phyloP scores from a whole-genome alignment of 2,113 vertebrate genomes.

The Camelus bactrianus region DNA sequence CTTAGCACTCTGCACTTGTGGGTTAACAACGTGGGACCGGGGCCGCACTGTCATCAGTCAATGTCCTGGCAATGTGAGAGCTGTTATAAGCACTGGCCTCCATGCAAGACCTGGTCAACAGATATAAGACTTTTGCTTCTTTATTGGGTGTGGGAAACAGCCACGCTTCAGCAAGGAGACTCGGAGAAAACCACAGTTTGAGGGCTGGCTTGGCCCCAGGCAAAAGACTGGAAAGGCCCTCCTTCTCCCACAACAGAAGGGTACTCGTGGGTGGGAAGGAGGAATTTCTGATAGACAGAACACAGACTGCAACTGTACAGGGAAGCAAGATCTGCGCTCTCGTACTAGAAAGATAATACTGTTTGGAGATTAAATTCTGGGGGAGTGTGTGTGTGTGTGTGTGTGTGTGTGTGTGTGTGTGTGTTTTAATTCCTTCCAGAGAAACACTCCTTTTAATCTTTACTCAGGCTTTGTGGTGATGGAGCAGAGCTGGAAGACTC shows the following conservation, averaged over 20 bases:
- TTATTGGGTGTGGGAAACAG: slow-evolving; percentile 80
- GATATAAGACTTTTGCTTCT: slow-evolving; percentile 69
- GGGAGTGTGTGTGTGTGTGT: slow-evolving; percentile 31
- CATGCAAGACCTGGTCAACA: slow-evolving; percentile 68
- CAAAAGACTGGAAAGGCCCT: slow-evolving; percentile 86
- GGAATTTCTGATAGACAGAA: slow-evolving; percentile 85
- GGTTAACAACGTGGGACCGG: not conserved
- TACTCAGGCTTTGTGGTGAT: slow-evolving; percentile 53
- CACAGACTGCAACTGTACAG: slow-evolving; percentile 76
- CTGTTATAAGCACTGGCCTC: slow-evolving; percentile 41
- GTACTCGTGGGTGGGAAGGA: slow-evolving; percentile 85
- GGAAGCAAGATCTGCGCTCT: slow-evolving; percentile 84
- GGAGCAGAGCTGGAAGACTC: slow-evolving; percentile 59
- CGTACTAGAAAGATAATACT: slow-evolving; percentile 80
- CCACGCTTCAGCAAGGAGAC: slow-evolving; percentile 73
- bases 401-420: not conserved
- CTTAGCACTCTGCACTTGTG: not conserved
- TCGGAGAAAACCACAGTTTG: slow-evolving; percentile 84
- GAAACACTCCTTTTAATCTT: slow-evolving; percentile 78
- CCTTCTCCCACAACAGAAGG: slow-evolving; percentile 84
- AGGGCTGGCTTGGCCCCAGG: slow-evolving; percentile 83
- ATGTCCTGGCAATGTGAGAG: not conserved
- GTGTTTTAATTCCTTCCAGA: slow-evolving; percentile 64
- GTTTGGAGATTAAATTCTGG: slow-evolving; percentile 80
- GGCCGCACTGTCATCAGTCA: not conserved